Conservation (phyloP, 1,140 invertebrate genomes). For the Druon quercuslanigerum region DNA sequence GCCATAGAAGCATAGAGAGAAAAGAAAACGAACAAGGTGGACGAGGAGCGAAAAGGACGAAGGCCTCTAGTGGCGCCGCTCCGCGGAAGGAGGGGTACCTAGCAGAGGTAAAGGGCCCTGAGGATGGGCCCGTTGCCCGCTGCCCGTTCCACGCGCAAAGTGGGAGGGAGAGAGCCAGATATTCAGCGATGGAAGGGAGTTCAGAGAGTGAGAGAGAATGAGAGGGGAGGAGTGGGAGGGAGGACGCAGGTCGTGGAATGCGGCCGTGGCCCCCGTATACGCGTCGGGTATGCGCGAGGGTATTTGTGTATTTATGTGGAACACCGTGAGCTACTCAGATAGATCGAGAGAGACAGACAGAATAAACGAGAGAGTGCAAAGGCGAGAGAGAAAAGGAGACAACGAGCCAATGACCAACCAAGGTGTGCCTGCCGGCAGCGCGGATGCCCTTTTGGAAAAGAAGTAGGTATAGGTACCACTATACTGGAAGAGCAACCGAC, state of each 20-base stretch:
- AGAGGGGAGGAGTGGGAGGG: slow-evolving; percentile 38
- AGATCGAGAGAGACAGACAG: slow-evolving; percentile 5
- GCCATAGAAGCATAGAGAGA: slow-evolving; percentile 22
- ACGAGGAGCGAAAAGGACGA: slow-evolving; percentile 48
- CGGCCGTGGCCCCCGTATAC: slow-evolving; percentile 69
- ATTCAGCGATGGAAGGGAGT: slow-evolving; percentile 34
- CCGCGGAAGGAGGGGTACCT: slow-evolving; percentile 38
- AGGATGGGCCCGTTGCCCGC: slow-evolving; percentile 61
- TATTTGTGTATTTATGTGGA: slow-evolving; percentile 75
- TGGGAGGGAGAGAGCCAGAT: slow-evolving; percentile 30
- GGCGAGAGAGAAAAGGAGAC: slow-evolving; percentile 39
- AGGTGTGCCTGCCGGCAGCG: slow-evolving; percentile 63
- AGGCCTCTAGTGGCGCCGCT: slow-evolving; percentile 67
- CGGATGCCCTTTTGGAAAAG: slow-evolving; percentile 66
- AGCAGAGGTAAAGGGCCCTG: slow-evolving; percentile 57
- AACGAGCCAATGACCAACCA: slow-evolving; percentile 73
- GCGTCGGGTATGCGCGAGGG: slow-evolving; percentile 62
- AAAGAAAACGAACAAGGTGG: slow-evolving; percentile 37
- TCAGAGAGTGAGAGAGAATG: slow-evolving; percentile 37
- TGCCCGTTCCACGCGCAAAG: slow-evolving; percentile 48
- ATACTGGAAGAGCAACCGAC: slow-evolving; percentile 58
- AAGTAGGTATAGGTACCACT: slow-evolving; percentile 41
- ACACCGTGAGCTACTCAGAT: slow-evolving; percentile 50
- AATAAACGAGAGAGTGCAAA: slow-evolving; percentile 22
- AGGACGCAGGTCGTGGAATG: slow-evolving; percentile 68